Conservation (phyloP, 2,113 vertebrate species). For the Pollimyrus isidori region DNA sequence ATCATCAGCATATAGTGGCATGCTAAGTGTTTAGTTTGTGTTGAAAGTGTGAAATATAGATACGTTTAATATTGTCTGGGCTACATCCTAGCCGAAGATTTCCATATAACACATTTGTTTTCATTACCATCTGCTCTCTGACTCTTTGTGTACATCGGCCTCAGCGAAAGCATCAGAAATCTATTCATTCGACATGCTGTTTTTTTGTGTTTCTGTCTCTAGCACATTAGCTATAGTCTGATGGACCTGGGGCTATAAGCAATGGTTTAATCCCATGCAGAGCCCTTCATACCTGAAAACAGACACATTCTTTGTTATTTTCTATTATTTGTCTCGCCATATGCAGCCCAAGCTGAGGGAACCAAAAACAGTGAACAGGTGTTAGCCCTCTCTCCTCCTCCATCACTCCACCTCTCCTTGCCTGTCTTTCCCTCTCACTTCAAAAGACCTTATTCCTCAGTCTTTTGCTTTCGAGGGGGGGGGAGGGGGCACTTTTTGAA, state of each 20-base stretch:
- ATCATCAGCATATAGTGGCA: neutral
- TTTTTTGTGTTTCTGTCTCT: neutral
- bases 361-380: conserved; percentile 13
- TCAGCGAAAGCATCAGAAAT: neutral
- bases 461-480: neutral
- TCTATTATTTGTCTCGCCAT: neutral
- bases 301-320: neutral
- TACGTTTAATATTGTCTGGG: neutral
- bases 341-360: neutral
- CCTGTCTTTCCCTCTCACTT: neutral
- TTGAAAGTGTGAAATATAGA: neutral
- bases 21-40: neutral
- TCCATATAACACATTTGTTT: neutral
- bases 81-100: neutral
- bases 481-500: neutral
- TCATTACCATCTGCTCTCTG: neutral
- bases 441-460: neutral
- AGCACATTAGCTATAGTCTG: neutral
- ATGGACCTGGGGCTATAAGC: neutral
- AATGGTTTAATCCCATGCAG: neutral
- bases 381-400: neutral
- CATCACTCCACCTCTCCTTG: neutral
- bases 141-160: neutral
- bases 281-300: neutral
- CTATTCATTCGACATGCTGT: neutral